Conservation (phyloP, 2,113 vertebrate species). For the Polypterus senegalus region DNA sequence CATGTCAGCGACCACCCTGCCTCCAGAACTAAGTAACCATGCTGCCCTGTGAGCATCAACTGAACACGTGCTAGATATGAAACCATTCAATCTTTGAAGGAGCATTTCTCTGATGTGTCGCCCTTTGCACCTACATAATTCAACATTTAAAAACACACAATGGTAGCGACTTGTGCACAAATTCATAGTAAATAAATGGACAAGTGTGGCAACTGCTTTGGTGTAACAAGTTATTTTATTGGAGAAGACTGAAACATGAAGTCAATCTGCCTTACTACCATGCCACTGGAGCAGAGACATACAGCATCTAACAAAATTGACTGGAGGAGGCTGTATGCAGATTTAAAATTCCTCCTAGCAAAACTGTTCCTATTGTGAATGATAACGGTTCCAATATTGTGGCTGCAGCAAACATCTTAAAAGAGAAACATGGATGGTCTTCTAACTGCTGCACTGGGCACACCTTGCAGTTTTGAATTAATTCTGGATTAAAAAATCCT, state of each 20-base stretch:
- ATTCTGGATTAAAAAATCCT: constrained; percentile 10
- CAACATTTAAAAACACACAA: no score
- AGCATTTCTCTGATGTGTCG: no score
- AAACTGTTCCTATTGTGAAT: constrained; percentile 10
- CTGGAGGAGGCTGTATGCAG: constrained; percentile 13
- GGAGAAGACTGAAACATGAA: constrained; percentile 21
- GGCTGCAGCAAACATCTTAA: constrained; percentile 10
- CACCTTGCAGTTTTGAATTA: constrained; percentile 14
- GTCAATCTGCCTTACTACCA: constrained; percentile 13
- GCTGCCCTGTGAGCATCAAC: no score
- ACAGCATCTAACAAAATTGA: constrained; percentile 16
- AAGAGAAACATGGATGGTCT: constrained; percentile 10
- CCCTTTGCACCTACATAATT: no score
- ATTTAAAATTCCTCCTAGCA: constrained; percentile 9
- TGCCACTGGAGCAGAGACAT: constrained; percentile 21
- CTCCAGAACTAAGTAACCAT: no score
- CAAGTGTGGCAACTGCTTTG: constrained; percentile 16
- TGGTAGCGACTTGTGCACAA: no score
- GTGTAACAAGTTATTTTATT: constrained; percentile 17
- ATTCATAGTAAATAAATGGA: constrained; percentile 8
- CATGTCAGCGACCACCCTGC: no score
- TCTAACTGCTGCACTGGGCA: constrained; percentile 19
- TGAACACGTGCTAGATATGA: no score
- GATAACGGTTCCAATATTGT: constrained; percentile 14
- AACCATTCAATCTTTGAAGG: no score